A percentile compares a stretch with the other conserved stretches of the same genome.
Evolutionary conservation across 1,140 invertebrate species (phyloP).

Genomic region (Mya arenaria): DNA sequence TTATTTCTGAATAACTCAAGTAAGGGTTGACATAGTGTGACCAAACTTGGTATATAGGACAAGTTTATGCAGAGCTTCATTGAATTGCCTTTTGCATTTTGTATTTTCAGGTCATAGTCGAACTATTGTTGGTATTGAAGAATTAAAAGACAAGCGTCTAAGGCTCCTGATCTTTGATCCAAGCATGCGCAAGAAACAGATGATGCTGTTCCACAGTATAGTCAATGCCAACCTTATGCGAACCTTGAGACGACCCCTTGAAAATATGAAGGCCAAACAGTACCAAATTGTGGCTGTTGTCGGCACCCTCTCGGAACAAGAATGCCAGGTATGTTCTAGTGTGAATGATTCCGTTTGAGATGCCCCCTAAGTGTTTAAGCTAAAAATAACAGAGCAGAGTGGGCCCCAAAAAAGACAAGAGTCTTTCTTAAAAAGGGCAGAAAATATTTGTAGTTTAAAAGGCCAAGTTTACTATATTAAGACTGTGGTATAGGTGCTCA

Average conservation of each 20-base stretch:
- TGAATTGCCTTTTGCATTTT: background rate
- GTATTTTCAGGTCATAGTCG: conserved; percentile 89
- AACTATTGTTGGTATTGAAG: conserved; percentile 94
- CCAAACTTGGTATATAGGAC: no score
- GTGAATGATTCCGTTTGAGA: no score
- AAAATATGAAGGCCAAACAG: conserved; percentile 90
- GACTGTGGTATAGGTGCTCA: no score
- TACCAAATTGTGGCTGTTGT: conserved; percentile 92
- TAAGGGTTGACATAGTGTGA: no score
- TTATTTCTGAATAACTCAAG: no score
- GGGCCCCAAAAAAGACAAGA: no score
- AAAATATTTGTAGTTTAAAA: no score
- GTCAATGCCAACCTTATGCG: conserved; percentile 85
- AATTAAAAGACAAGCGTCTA: conserved; percentile 85
- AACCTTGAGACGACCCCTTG: conserved; percentile 87
- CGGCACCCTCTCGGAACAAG: conserved; percentile 88
- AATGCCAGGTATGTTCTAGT: conserved; percentile 80
- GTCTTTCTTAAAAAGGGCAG: no score
- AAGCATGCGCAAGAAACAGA: conserved; percentile 90
- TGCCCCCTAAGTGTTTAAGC: no score
- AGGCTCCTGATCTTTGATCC: conserved; percentile 93
- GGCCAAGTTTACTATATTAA: no score
- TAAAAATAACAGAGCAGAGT: no score
- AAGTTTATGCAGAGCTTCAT: background rate
- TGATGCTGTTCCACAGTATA: conserved; percentile 85